A percentile compares a stretch with the other conserved stretches of the same genome.
Evolutionary conservation across 2,888 invertebrate species (phyloP).

Genomic region (Troglohyphantes excavatus): DNA sequence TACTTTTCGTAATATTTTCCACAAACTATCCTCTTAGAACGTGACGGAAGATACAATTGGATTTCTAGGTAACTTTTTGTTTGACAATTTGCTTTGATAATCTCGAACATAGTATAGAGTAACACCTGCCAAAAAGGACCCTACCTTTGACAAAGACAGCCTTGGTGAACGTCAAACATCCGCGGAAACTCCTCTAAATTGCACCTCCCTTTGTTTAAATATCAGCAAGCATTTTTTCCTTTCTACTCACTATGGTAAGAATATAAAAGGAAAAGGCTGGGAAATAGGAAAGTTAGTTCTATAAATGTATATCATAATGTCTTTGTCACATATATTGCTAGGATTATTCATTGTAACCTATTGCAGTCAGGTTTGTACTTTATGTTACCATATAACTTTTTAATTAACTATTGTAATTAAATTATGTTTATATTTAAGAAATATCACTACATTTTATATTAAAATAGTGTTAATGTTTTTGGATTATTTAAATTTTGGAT

Average conservation of each 20-base stretch:
- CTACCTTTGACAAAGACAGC: slow-evolving; percentile 6
- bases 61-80: slow-evolving; percentile 27
- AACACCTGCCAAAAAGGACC: slow-evolving; percentile 28
- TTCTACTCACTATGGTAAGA: background rate
- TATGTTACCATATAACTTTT: background rate
- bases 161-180: slow-evolving; percentile 36
- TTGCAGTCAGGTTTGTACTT: slow-evolving; percentile 14
- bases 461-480: too few relatives aligned
- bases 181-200: background rate
- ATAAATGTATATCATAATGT: background rate
- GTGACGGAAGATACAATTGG: slow-evolving; percentile 5
- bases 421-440: too few relatives aligned
- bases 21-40: too few relatives aligned
- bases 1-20: background rate
- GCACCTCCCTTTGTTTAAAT: slow-evolving; percentile 43
- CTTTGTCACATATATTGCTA: background rate
- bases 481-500: too few relatives aligned
- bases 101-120: background rate
- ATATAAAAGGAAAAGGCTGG: slow-evolving; percentile 19
- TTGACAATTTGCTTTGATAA: slow-evolving; percentile 10
- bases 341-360: slow-evolving; percentile 18
- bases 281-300: background rate
- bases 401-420: too few relatives aligned
- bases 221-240: background rate
- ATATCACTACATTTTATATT: too few relatives aligned